These are phyloP conservation scores for Asbolus verrucosus DNA, from an alignment of 1,140 invertebrate species.

Conservation along the genomic window DNA sequence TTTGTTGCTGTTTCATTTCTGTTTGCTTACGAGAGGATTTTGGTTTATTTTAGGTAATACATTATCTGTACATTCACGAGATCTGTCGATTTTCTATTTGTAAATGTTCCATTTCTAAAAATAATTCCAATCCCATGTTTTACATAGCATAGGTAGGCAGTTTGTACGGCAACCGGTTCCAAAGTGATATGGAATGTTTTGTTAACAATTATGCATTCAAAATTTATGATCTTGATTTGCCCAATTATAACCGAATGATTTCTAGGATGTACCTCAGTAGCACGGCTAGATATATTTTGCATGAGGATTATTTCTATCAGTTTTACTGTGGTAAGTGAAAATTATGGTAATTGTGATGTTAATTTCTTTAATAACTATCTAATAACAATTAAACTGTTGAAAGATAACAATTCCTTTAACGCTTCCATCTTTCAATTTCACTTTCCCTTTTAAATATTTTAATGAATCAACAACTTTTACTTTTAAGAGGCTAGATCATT, in stretches of 20 bases:
- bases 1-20: too few species aligned
- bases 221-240: slow-evolving; percentile 8
- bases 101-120: slow-evolving; percentile 33
- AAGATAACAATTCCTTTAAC: too few species aligned
- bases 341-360: too few species aligned
- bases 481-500: too few species aligned
- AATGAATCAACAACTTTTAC: too few species aligned
- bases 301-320: slow-evolving; percentile 31
- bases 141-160: not conserved
- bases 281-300: slow-evolving; percentile 1
- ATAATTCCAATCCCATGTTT: slow-evolving; percentile 25
- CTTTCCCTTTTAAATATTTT: too few species aligned
- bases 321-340: slow-evolving; percentile 36
- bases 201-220: slow-evolving; percentile 30
- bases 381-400: too few species aligned
- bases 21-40: too few species aligned
- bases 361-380: too few species aligned
- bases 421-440: too few species aligned
- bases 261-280: not conserved
- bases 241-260: slow-evolving; percentile 3
- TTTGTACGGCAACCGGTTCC: not conserved
- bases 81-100: not conserved
- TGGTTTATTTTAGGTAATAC: too few species aligned
- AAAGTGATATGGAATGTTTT: slow-evolving; percentile 38
- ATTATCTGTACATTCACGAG: not conserved